Conservation (phyloP, 2,113 vertebrate species). For the Alligator mississippiensis region DNA sequence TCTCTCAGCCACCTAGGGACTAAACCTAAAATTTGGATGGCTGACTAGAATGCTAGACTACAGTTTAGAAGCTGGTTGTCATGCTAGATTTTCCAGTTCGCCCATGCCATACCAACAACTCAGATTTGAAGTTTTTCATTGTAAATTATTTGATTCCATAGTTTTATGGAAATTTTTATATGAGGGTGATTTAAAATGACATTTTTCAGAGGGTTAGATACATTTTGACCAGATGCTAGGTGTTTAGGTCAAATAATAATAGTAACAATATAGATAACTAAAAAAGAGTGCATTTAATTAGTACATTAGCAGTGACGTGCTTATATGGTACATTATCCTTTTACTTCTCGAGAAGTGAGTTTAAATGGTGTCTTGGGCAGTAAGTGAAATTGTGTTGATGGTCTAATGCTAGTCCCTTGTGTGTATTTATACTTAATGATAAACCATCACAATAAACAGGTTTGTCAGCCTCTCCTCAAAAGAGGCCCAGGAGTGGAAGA, state of each 20-base stretch:
- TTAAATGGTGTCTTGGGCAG: conserved; percentile 48
- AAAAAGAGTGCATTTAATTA: conserved; percentile 9
- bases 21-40: not conserved
- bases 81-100: not conserved
- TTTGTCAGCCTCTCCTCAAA: conserved; percentile 35
- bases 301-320: not conserved
- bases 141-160: not conserved
- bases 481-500: not conserved
- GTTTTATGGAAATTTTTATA: not conserved
- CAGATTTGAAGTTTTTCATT: not conserved
- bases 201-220: not conserved
- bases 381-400: conserved; percentile 36
- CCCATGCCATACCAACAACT: not conserved
- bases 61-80: not conserved
- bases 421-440: conserved; percentile 33
- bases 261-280: not conserved
- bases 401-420: conserved; percentile 8
- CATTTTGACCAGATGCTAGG: conserved; percentile 10
- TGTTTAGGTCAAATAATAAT: conserved; percentile 2
- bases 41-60: not conserved
- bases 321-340: conserved; percentile 47
- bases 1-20: not conserved
- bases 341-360: conserved; percentile 17
- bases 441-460: not conserved
- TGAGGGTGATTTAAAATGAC: not conserved